A percentile compares a stretch with the other conserved stretches of the same genome.
Evolutionary conservation across 2,797 vertebrate species (phyloP).

Genomic region (Tauraco hartlaubi): DNA sequence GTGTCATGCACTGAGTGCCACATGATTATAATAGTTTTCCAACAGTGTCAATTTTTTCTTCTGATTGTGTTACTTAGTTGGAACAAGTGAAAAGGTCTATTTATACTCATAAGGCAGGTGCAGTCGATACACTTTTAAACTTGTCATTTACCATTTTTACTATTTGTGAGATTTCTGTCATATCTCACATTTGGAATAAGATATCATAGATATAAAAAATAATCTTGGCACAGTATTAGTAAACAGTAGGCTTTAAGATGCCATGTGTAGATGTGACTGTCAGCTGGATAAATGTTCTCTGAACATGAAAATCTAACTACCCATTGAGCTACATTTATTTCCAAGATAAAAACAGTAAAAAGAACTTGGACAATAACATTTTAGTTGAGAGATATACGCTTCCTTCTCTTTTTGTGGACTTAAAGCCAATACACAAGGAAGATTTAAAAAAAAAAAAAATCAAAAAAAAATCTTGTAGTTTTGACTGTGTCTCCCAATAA

Average conservation of each 20-base stretch:
- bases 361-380: background rate
- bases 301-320: background rate
- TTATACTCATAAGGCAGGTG: background rate
- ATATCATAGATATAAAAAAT: background rate
- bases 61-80: background rate
- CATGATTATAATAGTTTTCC: slow-evolving; percentile 5
- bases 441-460: background rate
- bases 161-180: background rate
- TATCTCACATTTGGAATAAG: background rate
- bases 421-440: background rate
- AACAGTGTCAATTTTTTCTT: background rate
- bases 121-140: background rate
- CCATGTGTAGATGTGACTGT: background rate
- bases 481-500: background rate
- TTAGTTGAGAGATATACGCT: background rate
- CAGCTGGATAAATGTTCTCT: background rate
- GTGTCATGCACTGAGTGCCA: background rate
- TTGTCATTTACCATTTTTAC: background rate
- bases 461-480: background rate
- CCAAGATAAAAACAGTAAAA: background rate
- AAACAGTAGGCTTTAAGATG: background rate
- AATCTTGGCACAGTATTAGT: background rate
- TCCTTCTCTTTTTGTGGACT: background rate
- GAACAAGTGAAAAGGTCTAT: background rate
- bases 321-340: background rate